These are phyloP conservation scores for Sceloporus tristichus DNA, from an alignment of 2,113 vertebrate genomes.

Conservation along the genomic window DNA sequence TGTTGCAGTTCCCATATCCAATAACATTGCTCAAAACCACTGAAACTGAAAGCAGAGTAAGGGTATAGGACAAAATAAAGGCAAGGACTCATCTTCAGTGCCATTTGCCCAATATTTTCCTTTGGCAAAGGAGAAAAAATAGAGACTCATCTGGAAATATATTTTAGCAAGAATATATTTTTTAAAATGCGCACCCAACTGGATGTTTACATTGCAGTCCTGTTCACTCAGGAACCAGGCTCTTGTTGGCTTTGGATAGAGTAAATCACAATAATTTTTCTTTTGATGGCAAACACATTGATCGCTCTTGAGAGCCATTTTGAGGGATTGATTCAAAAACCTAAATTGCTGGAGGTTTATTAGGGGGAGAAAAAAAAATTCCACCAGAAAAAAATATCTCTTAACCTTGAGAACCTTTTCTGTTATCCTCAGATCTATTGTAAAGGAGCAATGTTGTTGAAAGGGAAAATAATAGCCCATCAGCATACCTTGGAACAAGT, in stretches of 20 bases:
- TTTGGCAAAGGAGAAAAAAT: slow-evolving; percentile 19
- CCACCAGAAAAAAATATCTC: slow-evolving; percentile 31
- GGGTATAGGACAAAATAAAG: too few relatives aligned
- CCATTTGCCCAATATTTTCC: not conserved
- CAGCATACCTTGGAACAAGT: not conserved
- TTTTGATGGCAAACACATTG: slow-evolving; percentile 66
- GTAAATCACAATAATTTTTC: slow-evolving; percentile 47
- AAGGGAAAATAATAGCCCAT: not conserved
- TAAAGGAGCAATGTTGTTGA: not conserved
- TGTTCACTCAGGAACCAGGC: slow-evolving; percentile 43
- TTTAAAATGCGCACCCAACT: not conserved
- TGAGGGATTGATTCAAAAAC: slow-evolving; percentile 62
- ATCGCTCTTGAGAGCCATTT: slow-evolving; percentile 58
- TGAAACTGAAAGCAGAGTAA: not conserved
- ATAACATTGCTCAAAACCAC: not conserved
- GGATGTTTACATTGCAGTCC: slow-evolving; percentile 40
- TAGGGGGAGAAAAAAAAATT: not conserved
- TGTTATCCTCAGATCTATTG: not conserved
- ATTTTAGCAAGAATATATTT: slow-evolving; percentile 29
- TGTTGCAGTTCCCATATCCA: slow-evolving; percentile 5
- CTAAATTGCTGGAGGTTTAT: slow-evolving; percentile 15
- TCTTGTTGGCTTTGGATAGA: slow-evolving; percentile 34
- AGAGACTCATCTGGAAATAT: not conserved
- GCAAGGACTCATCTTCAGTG: not conserved
- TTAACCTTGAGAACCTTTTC: slow-evolving; percentile 48